Conservation (phyloP, 2,797 vertebrate species). For the Acanthurus lineatus region DNA sequence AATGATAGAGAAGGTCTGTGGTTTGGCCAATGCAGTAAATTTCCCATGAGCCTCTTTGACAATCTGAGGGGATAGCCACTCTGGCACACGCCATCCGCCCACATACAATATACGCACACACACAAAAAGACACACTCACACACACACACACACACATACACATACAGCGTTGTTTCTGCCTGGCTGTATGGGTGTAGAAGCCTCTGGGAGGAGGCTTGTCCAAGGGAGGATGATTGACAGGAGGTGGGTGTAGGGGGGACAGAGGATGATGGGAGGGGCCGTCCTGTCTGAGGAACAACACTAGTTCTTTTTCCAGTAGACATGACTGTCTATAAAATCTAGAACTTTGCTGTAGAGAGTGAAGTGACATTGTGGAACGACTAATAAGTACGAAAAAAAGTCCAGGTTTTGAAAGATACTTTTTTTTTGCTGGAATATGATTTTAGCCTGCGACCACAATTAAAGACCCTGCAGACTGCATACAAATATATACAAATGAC, state of each 20-base stretch:
- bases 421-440: conserved; percentile 24
- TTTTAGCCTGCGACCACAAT: conserved; percentile 9
- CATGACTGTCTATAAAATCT: conserved; percentile 36
- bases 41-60: conserved; percentile 85
- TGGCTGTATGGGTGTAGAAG: conserved; percentile 64
- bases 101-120: conserved; percentile 65
- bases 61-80: conserved; percentile 83
- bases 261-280: conserved; percentile 52
- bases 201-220: conserved; percentile 59
- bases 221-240: conserved; percentile 61
- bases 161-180: conserved; percentile 57
- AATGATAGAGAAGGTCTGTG: conserved; percentile 86
- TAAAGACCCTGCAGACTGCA: conserved; percentile 18
- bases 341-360: conserved; percentile 44
- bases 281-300: conserved; percentile 49
- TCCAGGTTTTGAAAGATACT: conserved; percentile 21
- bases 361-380: conserved; percentile 38
- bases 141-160: conserved; percentile 28
- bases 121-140: conserved; percentile 35
- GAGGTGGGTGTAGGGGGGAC: conserved; percentile 50
- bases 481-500: conserved; percentile 47
- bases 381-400: conserved; percentile 8
- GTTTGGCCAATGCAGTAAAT: conserved; percentile 81
- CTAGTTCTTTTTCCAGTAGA: conserved; percentile 58
- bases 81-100: conserved; percentile 83